Percentiles rank a stretch among this genome's conserved stretches.
Evolutionary conservation across 2,888 invertebrate genomes (phyloP).

Genomic region (Lasioglossum villosulum): DNA sequence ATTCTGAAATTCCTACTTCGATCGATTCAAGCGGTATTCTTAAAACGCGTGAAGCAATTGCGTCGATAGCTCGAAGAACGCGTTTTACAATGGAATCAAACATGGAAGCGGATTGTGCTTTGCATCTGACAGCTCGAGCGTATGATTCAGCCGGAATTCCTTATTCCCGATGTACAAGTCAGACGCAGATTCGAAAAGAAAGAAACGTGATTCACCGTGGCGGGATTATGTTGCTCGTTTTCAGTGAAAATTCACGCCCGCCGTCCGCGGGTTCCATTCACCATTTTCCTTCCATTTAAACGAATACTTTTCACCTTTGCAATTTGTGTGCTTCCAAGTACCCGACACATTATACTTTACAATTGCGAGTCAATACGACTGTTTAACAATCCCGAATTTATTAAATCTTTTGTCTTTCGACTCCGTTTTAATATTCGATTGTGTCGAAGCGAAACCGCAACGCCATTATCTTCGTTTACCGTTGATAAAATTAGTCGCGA

Average conservation of each 20-base stretch:
- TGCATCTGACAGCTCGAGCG: slow-evolving; percentile 22
- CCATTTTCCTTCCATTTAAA: neutral
- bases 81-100: slow-evolving; percentile 33
- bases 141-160: slow-evolving; percentile 58
- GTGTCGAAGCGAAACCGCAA: slow-evolving; percentile 7
- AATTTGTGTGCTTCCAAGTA: neutral
- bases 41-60: slow-evolving; percentile 1
- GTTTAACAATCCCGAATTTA: neutral
- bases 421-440: slow-evolving; percentile 17
- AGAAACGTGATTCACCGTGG: slow-evolving; percentile 61
- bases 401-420: neutral
- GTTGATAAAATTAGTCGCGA: slow-evolving; percentile 22
- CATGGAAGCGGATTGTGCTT: slow-evolving; percentile 30
- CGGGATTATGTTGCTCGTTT: slow-evolving; percentile 30
- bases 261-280: neutral
- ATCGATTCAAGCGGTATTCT: neutral
- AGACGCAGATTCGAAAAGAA: slow-evolving; percentile 30
- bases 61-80: slow-evolving; percentile 20
- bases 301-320: neutral
- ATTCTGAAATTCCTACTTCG: neutral
- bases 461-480: slow-evolving; percentile 1
- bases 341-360: slow-evolving; percentile 24
- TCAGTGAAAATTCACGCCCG: slow-evolving; percentile 17
- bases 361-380: neutral
- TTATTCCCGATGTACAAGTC: slow-evolving; percentile 13